Evolutionary conservation across 35 echinoderm and acorn worm genomes (phyloP), one percentile per base, ranked within the genome.

Genomic region (Eucidaris tribuloides): DNA sequence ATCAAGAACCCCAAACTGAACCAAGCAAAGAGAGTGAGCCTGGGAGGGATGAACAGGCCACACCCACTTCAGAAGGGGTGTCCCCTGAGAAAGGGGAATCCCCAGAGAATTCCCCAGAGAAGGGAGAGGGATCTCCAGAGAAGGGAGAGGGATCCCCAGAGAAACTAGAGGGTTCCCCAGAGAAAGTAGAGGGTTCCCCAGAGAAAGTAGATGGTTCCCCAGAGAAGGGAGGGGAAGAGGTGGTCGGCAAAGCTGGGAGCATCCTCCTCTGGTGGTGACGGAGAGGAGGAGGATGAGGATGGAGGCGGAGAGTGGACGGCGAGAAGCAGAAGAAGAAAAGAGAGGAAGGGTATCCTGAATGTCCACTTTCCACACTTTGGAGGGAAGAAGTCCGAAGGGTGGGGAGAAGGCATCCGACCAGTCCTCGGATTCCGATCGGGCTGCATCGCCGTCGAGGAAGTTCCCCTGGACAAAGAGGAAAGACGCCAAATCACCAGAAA

Each of bases 341-440:
- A 74, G 68, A 74, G 41, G 68, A 74, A 74, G 37, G 68, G 68
- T 19, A 74, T 74, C 25, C 41, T 74, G 28, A 74, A 74, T 74
- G 40, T 74, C 41, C 68, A 74, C 37, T 74, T 74, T 9, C 68
- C 68, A 11, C 68, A 74, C 68, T 74, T 74, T 74, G 68, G 68
- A 74, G 68, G 15, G 13, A 74, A 74, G 30, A 74, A 74, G 18
- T n/a, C n/a, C 28, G 3, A 74, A 74, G 4, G 18, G 35, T 0
- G 61, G 61, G 22, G 68, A 74, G 38, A 74, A 74, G 44, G 38
- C 68, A 0, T 41, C 41, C 37, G 68, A 74, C 44, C 68, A 74
- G 24, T 74, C 68, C 37, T 74, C 68, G 24, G 68, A 74, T 23
- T 74, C 68, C 3, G 68, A 74, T 23, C 68, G 41, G 3, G 41